Percentiles rank a stretch among this genome's conserved stretches.
phyloP scores from a whole-genome alignment of 1,140 invertebrate species.

The Epicauta chinensis region DNA sequence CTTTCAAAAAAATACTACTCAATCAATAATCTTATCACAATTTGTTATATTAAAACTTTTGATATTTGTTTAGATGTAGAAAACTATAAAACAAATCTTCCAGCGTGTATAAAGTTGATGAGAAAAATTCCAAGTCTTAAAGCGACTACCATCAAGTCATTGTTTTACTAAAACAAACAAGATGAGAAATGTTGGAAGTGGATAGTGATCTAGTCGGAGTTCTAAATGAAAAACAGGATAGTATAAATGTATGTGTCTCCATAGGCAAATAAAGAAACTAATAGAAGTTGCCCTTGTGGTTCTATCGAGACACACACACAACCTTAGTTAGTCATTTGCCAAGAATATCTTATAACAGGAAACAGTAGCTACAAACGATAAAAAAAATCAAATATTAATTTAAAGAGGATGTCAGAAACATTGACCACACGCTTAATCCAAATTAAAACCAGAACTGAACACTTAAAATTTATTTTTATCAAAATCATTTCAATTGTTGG shows the following conservation, averaged over 20 bases:
- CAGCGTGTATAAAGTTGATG: not conserved
- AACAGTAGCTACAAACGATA: no score
- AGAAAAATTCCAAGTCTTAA: conserved; percentile 3
- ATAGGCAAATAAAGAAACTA: conserved; percentile 22
- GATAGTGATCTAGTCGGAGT: not conserved
- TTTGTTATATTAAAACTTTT: not conserved
- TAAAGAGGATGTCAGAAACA: no score
- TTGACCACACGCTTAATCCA: no score
- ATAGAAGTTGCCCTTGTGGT: conserved; percentile 12
- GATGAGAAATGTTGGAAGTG: no score
- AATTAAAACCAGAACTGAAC: no score
- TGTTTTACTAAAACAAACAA: no score
- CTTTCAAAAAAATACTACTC: no score
- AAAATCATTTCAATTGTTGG: no score
- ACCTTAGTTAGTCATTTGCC: not conserved
- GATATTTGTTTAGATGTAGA: conserved; percentile 1
- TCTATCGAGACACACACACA: not conserved
- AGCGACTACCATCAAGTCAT: no score
- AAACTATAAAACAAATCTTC: not conserved
- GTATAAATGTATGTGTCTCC: conserved; percentile 24
- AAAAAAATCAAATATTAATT: no score
- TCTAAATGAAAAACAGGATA: conserved; percentile 13
- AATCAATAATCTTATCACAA: not conserved
- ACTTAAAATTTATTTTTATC: no score
- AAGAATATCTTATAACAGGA: no score